A percentile compares a stretch with the other conserved stretches of the same genome.
phyloP scores from a whole-genome alignment of 2,113 vertebrate species.

The Malurus melanocephalus region DNA sequence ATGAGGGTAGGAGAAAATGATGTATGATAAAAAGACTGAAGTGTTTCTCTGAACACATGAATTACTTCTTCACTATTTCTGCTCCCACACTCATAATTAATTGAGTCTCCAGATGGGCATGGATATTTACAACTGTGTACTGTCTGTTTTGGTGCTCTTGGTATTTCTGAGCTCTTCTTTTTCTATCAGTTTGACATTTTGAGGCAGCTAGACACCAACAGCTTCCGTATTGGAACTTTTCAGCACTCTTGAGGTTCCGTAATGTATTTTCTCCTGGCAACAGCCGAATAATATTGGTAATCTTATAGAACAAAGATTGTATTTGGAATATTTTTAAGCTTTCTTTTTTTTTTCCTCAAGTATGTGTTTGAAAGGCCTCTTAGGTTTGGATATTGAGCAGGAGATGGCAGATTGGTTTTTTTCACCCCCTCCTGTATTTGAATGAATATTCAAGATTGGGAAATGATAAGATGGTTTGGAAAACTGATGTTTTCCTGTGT shows the following conservation, averaged over 20 bases:
- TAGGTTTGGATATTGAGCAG: background rate
- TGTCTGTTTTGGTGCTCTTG: background rate
- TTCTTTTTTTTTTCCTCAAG: background rate
- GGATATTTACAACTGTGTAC: background rate
- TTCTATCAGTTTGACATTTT: background rate
- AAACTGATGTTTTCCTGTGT: background rate
- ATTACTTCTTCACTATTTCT: background rate
- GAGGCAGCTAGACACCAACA: background rate
- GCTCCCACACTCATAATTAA: background rate
- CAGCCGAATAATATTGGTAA: background rate
- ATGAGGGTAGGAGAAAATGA: background rate
- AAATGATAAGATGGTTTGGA: background rate
- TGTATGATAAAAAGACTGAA: background rate
- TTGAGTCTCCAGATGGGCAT: background rate
- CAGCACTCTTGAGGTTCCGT: background rate
- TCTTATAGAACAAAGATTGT: background rate
- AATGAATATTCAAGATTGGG: background rate
- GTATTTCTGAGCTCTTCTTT: background rate
- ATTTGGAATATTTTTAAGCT: background rate
- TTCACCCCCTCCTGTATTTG: accelerated
- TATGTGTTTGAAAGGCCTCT: background rate
- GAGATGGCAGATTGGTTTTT: background rate
- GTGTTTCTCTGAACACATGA: background rate
- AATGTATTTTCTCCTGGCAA: background rate
- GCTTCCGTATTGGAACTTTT: background rate